Conservation (phyloP, 2,113 vertebrate species). For the Hucho hucho region DNA sequence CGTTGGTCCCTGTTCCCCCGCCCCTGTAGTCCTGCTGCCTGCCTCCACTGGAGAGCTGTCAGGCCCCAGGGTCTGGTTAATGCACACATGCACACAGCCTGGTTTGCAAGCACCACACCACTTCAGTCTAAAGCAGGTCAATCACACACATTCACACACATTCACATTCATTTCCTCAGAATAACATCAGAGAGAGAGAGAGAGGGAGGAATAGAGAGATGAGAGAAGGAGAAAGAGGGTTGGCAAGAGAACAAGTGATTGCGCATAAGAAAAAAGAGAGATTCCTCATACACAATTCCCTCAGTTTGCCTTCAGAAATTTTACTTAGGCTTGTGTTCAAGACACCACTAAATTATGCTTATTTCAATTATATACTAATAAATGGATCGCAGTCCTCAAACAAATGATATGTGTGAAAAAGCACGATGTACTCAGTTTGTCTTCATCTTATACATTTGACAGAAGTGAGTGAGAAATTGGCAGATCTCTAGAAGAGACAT, state of each 20-base stretch:
- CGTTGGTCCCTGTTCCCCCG: slow-evolving; percentile 21
- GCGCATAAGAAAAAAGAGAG: background rate
- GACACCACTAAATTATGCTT: slow-evolving; percentile 50
- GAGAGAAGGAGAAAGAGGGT: background rate
- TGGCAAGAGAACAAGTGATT: too few species aligned
- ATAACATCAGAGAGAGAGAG: slow-evolving; percentile 5
- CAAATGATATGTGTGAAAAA: slow-evolving; percentile 16
- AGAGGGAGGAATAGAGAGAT: background rate
- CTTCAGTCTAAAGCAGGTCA: slow-evolving; percentile 26
- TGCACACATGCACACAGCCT: slow-evolving; percentile 14
- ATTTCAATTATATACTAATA: slow-evolving; percentile 37
- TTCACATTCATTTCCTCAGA: slow-evolving; percentile 26
- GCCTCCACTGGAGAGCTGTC: slow-evolving; percentile 37
- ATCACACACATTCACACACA: slow-evolving; percentile 27
- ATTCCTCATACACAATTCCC: background rate
- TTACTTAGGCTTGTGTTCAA: slow-evolving; percentile 21
- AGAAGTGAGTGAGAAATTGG: background rate
- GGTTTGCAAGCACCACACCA: slow-evolving; percentile 10
- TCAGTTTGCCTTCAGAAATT: slow-evolving; percentile 14
- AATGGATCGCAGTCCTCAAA: slow-evolving; percentile 17
- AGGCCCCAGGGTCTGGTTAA: slow-evolving; percentile 43
- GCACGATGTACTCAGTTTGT: background rate
- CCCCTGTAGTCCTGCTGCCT: slow-evolving; percentile 18
- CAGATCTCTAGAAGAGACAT: background rate
- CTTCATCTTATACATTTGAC: background rate